A percentile compares a stretch with the other conserved stretches of the same genome.
Evolutionary conservation across 2,113 vertebrate genomes (phyloP).

Genomic region (Neolamprologus cancellatus): DNA sequence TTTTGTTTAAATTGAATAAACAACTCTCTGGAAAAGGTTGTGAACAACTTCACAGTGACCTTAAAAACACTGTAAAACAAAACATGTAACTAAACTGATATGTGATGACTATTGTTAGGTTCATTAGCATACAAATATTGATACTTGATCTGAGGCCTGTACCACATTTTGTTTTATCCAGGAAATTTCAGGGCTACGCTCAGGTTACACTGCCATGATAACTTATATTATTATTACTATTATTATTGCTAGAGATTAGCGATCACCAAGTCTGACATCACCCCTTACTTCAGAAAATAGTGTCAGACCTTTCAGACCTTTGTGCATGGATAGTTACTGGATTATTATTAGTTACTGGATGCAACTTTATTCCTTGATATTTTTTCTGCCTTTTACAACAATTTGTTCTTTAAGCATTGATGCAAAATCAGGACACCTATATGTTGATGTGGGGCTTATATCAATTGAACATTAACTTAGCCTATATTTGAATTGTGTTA

Average conservation of each 20-base stretch:
- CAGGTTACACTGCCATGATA: background rate
- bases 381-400: too few species aligned
- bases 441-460: too few species aligned
- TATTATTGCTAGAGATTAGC: background rate
- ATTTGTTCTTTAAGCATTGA: too few species aligned
- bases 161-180: background rate
- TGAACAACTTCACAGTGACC: background rate
- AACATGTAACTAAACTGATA: background rate
- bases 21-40: background rate
- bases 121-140: background rate
- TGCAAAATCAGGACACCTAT: too few species aligned
- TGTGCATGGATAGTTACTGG: background rate
- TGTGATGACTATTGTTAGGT: fast-evolving
- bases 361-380: too few species aligned
- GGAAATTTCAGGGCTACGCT: background rate
- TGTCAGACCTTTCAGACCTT: fast-evolving
- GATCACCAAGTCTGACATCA: background rate
- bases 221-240: background rate
- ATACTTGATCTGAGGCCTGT: background rate
- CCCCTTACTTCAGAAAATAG: background rate
- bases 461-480: background rate
- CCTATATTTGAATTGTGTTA: background rate
- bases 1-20: background rate
- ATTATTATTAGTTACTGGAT: background rate
- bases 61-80: background rate